phyloP scores from a whole-genome alignment of 2,888 invertebrate species.

The Limnephilus lunatus region DNA sequence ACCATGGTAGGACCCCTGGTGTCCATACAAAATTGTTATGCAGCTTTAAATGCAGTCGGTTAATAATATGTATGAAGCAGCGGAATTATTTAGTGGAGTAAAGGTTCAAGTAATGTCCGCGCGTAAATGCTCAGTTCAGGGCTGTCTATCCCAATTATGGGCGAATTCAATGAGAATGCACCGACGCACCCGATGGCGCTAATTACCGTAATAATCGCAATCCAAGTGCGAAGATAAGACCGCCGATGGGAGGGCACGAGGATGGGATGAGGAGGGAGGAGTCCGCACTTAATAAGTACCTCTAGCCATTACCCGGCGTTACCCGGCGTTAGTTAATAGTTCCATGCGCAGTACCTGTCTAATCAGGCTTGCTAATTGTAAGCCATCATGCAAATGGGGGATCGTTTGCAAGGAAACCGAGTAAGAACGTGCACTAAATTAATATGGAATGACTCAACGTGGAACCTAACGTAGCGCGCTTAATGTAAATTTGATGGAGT shows the following conservation, averaged over 20 bases:
- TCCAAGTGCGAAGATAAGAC: conserved; percentile 2
- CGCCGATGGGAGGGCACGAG: neutral
- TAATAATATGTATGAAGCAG: neutral
- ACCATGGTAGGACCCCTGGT: too few relatives aligned
- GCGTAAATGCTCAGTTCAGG: neutral
- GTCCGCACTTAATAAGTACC: neutral
- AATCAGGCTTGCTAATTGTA: conserved; percentile 46
- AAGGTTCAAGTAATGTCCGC: neutral
- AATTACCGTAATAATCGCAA: neutral
- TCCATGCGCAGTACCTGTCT: conserved; percentile 32
- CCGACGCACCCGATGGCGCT: neutral
- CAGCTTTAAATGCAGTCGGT: neutral
- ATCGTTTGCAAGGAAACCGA: conserved; percentile 44
- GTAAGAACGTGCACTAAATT: conserved; percentile 46
- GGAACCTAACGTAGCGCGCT: conserved; percentile 41
- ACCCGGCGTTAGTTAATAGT: conserved; percentile 15
- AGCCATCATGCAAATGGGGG: conserved; percentile 46
- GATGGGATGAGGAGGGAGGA: neutral
- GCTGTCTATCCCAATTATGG: neutral
- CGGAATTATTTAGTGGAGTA: neutral
- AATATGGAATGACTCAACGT: conserved; percentile 43
- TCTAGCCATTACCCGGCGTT: conserved; percentile 8
- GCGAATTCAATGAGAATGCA: neutral
- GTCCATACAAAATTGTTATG: neutral
- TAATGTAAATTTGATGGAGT: conserved; percentile 47